phyloP scores from a whole-genome alignment of 2,888 invertebrate species.

The Mythimna impura region DNA sequence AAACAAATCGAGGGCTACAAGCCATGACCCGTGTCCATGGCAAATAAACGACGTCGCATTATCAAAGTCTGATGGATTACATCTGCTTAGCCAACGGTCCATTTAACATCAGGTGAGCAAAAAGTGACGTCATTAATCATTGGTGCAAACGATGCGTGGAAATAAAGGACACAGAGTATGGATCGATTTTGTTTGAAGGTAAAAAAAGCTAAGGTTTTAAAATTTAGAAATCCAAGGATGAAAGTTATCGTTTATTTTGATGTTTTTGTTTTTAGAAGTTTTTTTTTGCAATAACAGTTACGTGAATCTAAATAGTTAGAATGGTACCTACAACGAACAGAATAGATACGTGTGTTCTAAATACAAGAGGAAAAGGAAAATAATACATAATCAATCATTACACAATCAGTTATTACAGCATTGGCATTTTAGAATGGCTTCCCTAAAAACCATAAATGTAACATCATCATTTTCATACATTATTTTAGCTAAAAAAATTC shows the following conservation, averaged over 20 bases:
- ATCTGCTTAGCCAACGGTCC: constrained; percentile 48
- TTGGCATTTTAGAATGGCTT: background rate
- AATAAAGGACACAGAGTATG: constrained; percentile 23
- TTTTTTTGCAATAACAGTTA: no score
- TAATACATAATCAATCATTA: background rate
- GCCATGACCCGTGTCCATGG: constrained; percentile 36
- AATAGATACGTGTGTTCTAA: no score
- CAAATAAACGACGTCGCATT: constrained; percentile 48
- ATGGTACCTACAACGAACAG: no score
- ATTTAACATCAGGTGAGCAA: constrained; percentile 56
- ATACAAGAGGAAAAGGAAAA: background rate
- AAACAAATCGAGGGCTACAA: constrained; percentile 27
- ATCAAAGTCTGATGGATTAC: constrained; percentile 52
- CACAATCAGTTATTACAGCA: background rate
- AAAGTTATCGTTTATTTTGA: no score
- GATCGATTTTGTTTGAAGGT: constrained; percentile 26
- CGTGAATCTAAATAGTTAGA: no score
- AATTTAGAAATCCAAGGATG: background rate
- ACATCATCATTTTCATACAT: no score
- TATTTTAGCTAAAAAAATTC: no score
- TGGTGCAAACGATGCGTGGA: constrained; percentile 34
- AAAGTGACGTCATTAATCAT: constrained; percentile 54
- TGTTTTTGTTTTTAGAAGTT: no score
- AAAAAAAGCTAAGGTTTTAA: background rate
- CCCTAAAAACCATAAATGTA: background rate